phyloP scores from a whole-genome alignment of 1,140 invertebrate species.

The Drosophila obscura region DNA sequence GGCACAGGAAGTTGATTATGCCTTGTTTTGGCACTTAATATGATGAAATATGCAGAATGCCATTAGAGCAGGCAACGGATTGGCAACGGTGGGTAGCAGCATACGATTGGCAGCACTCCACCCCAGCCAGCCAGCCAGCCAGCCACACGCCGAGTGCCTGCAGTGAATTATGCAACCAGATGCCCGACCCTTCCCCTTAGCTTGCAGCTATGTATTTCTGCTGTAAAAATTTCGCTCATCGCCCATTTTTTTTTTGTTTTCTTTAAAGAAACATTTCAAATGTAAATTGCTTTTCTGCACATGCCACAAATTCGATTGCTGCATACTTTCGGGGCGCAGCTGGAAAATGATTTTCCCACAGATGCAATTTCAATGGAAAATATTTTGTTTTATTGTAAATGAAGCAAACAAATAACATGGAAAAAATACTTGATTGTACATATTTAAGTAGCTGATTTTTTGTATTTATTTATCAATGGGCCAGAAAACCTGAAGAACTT shows the following conservation, averaged over 20 bases:
- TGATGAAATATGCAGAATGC: conserved; percentile 81
- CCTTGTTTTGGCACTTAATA: conserved; percentile 81
- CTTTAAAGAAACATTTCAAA: conserved; percentile 9
- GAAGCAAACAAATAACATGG: conserved; percentile 1
- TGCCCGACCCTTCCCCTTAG: background rate
- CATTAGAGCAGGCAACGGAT: conserved; percentile 50
- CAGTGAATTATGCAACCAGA: conserved; percentile 40
- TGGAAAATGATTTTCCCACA: conserved; percentile 10
- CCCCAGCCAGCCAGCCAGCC: no score
- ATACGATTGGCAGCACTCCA: conserved; percentile 41
- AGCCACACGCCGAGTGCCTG: conserved; percentile 19
- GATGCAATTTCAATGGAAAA: background rate
- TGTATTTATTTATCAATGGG: background rate
- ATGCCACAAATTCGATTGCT: background rate
- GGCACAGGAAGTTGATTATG: conserved; percentile 67
- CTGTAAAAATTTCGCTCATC: conserved; percentile 7
- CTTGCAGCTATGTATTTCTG: background rate
- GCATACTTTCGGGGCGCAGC: conserved; percentile 37
- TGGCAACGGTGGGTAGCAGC: background rate
- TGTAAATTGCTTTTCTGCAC: conserved; percentile 17
- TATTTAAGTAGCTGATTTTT: background rate
- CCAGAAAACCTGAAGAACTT: background rate
- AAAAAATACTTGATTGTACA: background rate
- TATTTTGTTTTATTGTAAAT: conserved; percentile 9
- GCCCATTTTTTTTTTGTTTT: background rate